These are phyloP conservation scores for Spinus olivaceus DNA, from an alignment of 2,797 vertebrate genomes.

Conservation along the genomic window DNA sequence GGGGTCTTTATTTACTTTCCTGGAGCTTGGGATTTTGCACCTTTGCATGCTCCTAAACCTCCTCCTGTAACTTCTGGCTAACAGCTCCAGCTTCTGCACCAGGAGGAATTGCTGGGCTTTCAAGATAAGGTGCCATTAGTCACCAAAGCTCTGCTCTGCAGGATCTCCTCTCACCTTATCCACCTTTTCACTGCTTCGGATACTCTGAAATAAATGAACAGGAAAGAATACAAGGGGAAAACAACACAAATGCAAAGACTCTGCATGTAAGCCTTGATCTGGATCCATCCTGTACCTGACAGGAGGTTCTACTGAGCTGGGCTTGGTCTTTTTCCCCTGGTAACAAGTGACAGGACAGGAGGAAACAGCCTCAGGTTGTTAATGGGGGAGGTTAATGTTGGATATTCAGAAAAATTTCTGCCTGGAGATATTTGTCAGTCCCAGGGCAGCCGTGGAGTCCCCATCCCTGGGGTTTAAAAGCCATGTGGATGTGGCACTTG, in stretches of 20 bases:
- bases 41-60: neutral
- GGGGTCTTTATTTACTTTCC: neutral
- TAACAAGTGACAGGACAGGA: neutral
- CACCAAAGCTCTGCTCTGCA: neutral
- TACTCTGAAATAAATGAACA: neutral
- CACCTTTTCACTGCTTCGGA: neutral
- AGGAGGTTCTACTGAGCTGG: too few species aligned
- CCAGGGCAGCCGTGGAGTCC: neutral
- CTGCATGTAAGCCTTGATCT: accelerated
- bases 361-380: neutral
- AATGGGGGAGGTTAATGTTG: too few species aligned
- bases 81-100: neutral
- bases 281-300: neutral
- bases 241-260: neutral
- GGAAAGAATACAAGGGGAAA: neutral
- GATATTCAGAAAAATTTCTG: neutral
- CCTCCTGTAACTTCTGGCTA: neutral
- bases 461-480: neutral
- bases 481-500: neutral
- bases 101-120: neutral
- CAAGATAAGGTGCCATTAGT: neutral
- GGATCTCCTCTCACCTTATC: neutral
- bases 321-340: neutral
- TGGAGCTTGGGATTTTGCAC: neutral
- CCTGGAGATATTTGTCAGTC: neutral